Evolutionary conservation across 2,888 invertebrate genomes (phyloP), one percentile per base, ranked within the genome.

Genomic region (Caenorhabditis sp.): DNA sequence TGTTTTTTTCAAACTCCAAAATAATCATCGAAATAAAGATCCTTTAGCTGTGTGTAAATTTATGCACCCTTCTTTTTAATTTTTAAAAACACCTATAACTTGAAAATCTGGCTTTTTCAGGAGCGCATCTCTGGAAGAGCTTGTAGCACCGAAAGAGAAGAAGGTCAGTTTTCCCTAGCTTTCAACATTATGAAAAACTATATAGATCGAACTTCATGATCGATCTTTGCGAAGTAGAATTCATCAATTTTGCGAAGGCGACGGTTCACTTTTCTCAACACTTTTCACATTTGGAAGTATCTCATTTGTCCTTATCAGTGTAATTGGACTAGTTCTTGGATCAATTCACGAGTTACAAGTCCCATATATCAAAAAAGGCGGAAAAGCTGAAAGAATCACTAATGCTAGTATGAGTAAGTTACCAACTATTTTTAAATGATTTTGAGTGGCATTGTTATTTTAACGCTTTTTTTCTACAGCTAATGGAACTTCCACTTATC

Each of bases 301-400:
- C 58, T 79, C 80, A 31, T 85, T 85, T 76, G 85, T 85, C 0
- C 70, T 85, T 3, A 78, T 84, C 59, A 84, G 84, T 19, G 85
- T 85, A 12, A 76, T 83, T 31, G 85, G 85, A 26, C 74, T 85
- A 24, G 81, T 85, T 3, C 64, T 85, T n/a, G 85, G 85, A 14
- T 83, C 83, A 1, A 83, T 85, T 58, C 82, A 83, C 43, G 85
- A 84, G 1, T 71, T 85, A 43, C 85, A 85, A 77, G 81, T 81
- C 2, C 79, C 79, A n/a, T 78, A 78, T 51, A 51, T 59, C 26
- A 81, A 81, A 62, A 79, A 78, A 43, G 81, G 76, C 21, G 67
- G 69, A 17, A 69, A 68, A 27, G 66, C 74, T 10, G 60, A 67
- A 21, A 43, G 77, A 53, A 65, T 81, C 54, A 66, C 62, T 51